Percentiles rank a stretch among this genome's conserved stretches.
Evolutionary conservation across 1,140 invertebrate genomes (phyloP).

Genomic region (Eufriesea mexicana): DNA sequence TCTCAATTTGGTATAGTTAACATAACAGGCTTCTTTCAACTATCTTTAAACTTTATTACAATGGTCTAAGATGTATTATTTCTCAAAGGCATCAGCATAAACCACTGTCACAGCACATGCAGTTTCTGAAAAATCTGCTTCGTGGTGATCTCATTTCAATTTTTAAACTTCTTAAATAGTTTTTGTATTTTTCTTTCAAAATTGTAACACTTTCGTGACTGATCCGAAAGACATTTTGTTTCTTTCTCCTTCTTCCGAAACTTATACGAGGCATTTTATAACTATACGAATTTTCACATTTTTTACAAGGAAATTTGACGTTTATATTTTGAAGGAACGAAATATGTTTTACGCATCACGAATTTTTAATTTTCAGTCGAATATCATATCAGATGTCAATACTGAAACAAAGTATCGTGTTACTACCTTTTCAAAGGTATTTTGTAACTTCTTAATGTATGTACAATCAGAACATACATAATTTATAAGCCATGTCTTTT

Average conservation of each 20-base stretch:
- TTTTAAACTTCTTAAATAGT: constrained; percentile 21
- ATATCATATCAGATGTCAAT: constrained; percentile 51
- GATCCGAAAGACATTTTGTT: constrained; percentile 22
- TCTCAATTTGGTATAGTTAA: constrained; percentile 53
- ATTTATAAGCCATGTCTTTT: constrained; percentile 36
- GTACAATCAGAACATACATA: constrained; percentile 59
- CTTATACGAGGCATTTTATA: constrained; percentile 34
- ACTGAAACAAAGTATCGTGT: constrained; percentile 50
- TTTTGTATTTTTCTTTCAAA: constrained; percentile 9
- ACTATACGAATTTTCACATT: constrained; percentile 38
- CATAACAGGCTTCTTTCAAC: constrained; percentile 41
- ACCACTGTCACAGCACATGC: constrained; percentile 37
- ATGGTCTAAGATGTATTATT: constrained; percentile 44
- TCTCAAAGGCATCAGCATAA: constrained; percentile 60
- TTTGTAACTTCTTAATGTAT: constrained; percentile 42
- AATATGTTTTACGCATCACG: constrained; percentile 16
- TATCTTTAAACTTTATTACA: constrained; percentile 47
- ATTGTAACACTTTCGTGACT: constrained; percentile 13
- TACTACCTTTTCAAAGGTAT: constrained; percentile 50
- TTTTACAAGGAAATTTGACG: constrained; percentile 49
- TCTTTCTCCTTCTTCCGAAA: background rate
- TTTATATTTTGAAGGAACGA: background rate
- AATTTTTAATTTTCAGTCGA: constrained; percentile 27
- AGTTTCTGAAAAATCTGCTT: constrained; percentile 46
- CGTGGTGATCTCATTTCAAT: constrained; percentile 33